Base-by-base conservation (phyloP, 1,140 invertebrate species). In the Drosophila leontia region DNA sequence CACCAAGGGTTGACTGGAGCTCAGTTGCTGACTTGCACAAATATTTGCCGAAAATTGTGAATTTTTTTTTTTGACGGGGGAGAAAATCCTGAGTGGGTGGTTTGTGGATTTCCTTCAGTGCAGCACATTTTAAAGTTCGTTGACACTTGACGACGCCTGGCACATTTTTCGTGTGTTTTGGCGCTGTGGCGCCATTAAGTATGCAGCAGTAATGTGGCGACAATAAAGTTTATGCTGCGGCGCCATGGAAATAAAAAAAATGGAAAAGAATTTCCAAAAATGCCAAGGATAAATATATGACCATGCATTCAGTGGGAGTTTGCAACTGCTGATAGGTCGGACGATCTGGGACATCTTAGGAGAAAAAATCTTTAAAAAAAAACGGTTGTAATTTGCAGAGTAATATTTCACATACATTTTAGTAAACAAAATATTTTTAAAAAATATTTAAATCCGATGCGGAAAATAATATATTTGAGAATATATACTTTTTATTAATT, bases 191-290 rank as follows among this genome's bases (percentile, higher is more conserved):
- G 85, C 85, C 85, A 41, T 63, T 34, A 82, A 91, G 86, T 76
- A 85, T 90, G 86, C 86, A 90, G 79, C 82, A 57, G 69, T 72
- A 90, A 77, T 82, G 75, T 85, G 86, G 86, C 85, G 86, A 90
- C 85, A 90, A 90, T 90, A 90, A 90, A 90, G 67, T 91, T 90
- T 90, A 86, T 85, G 81, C 58, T 48, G 7, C 75, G 78, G 78
- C 78, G 68, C 78, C 86, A 82, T 26, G 39, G 39, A 32, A 47
- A 23, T 23, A 53, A 67, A 61, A 53, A 51, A 17, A 19, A 77
- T 19, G 9, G 34, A 48, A 68, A 45, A 47, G 67, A 67, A 34
- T 39, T 68, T 68, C 34, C 39, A 35, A 45, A 55, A 55, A 69
- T 9, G 51, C 42, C 42, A 63, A 35, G 35, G 37, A 58, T 60